Percentiles rank a stretch among this genome's conserved stretches.
Evolutionary conservation across 2,888 invertebrate species (phyloP).

Genomic region (Rhopalosiphum nymphaeae): DNA sequence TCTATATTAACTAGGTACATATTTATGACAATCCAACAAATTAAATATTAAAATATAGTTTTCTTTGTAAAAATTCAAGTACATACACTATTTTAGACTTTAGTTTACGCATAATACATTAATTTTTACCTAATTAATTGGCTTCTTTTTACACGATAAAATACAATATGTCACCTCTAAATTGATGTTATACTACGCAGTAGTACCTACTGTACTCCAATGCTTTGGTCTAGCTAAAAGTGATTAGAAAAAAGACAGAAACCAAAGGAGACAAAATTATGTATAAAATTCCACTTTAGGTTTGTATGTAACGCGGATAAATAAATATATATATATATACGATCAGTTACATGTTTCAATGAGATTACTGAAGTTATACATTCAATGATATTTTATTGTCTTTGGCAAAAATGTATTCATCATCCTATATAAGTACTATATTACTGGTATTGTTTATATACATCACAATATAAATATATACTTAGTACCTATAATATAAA

Average conservation of each 20-base stretch:
- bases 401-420: too few relatives aligned
- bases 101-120: background rate
- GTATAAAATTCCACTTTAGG: background rate
- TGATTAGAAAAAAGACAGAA: background rate
- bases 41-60: background rate
- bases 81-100: background rate
- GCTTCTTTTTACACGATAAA: background rate
- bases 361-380: background rate
- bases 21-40: background rate
- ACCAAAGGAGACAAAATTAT: background rate
- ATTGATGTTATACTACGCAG: too few relatives aligned
- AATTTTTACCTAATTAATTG: background rate
- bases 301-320: background rate
- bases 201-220: background rate
- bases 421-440: too few relatives aligned
- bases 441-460: too few relatives aligned
- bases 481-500: too few relatives aligned
- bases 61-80: background rate
- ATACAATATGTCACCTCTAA: background rate
- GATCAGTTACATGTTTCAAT: background rate
- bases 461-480: too few relatives aligned
- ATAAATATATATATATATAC: too few relatives aligned
- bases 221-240: background rate
- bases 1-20: background rate
- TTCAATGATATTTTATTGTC: too few relatives aligned